Evolutionary conservation across 2,888 invertebrate species (phyloP).

Genomic region (Taenaris catops): DNA sequence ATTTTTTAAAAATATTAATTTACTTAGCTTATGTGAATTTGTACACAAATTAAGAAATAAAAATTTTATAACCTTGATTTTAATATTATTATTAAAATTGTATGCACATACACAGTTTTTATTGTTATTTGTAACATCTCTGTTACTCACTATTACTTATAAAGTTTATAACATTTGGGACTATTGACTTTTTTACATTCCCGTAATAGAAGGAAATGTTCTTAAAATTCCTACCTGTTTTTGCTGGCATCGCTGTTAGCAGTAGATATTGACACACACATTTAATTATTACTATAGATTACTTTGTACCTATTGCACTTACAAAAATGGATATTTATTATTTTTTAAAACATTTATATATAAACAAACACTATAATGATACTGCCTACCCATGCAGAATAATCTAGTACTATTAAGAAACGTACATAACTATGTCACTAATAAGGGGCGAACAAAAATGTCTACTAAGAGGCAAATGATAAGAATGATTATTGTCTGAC

Average conservation of each 20-base stretch:
- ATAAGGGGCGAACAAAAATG: constrained; percentile 37
- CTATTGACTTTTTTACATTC: too few relatives aligned
- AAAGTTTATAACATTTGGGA: too few relatives aligned
- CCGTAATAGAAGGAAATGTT: too few relatives aligned
- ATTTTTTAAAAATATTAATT: too few relatives aligned
- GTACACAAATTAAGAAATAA: too few relatives aligned
- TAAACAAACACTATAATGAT: constrained; percentile 19
- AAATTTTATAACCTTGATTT: too few relatives aligned
- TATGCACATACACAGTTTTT: too few relatives aligned
- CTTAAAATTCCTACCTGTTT: too few relatives aligned
- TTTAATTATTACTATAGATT: background rate
- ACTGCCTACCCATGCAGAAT: constrained; percentile 15
- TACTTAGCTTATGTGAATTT: too few relatives aligned
- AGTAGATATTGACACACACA: constrained; percentile 2
- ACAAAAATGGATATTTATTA: constrained; percentile 6
- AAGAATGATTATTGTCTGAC: constrained; percentile 77
- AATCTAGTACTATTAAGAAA: constrained; percentile 23
- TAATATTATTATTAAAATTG: too few relatives aligned
- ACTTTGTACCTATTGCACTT: constrained; percentile 7
- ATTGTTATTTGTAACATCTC: too few relatives aligned
- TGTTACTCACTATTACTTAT: too few relatives aligned
- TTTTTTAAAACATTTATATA: constrained; percentile 11
- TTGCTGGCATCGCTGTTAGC: background rate
- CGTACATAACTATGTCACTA: constrained; percentile 27
- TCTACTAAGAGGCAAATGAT: constrained; percentile 63